Conservation (phyloP, 1,140 invertebrate species). For the Trichoplusia ni region DNA sequence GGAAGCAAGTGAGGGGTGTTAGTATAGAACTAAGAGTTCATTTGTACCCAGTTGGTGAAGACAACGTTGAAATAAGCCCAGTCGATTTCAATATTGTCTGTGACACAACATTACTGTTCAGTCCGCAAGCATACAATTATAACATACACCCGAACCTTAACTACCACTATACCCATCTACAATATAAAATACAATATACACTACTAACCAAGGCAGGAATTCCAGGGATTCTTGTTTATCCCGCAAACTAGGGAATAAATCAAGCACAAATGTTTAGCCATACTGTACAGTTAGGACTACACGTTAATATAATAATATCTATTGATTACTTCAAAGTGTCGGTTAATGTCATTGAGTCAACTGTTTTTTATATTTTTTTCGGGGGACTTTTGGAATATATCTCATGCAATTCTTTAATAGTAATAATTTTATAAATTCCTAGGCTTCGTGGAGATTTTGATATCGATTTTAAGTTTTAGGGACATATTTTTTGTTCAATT, state of each 20-base stretch:
- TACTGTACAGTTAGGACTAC: constrained; percentile 35
- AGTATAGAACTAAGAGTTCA: constrained; percentile 15
- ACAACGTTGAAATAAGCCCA: constrained; percentile 33
- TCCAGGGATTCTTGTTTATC: constrained; percentile 87
- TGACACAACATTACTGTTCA: background rate
- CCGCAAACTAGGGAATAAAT: constrained; percentile 85
- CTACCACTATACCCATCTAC: constrained; percentile 44
- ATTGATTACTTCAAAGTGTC: constrained; percentile 12
- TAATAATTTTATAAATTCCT: too few relatives aligned
- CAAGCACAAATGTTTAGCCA: constrained; percentile 65
- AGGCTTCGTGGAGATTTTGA: too few relatives aligned
- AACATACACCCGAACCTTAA: constrained; percentile 40
- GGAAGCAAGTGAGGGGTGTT: constrained; percentile 56
- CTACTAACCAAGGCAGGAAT: constrained; percentile 88
- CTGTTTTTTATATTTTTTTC: background rate
- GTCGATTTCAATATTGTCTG: constrained; percentile 33
- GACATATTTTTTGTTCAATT: constrained; percentile 4
- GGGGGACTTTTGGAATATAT: background rate
- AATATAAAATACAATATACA: constrained; percentile 67
- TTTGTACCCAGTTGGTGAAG: constrained; percentile 7
- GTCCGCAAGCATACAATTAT: constrained; percentile 34
- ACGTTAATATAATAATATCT: constrained; percentile 35
- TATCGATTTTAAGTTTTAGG: constrained; percentile 1
- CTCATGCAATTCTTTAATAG: constrained; percentile 19
- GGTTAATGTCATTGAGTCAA: constrained; percentile 10